Base-by-base conservation (phyloP, 2,113 vertebrate genomes). In the Cryptotis parvus region DNA sequence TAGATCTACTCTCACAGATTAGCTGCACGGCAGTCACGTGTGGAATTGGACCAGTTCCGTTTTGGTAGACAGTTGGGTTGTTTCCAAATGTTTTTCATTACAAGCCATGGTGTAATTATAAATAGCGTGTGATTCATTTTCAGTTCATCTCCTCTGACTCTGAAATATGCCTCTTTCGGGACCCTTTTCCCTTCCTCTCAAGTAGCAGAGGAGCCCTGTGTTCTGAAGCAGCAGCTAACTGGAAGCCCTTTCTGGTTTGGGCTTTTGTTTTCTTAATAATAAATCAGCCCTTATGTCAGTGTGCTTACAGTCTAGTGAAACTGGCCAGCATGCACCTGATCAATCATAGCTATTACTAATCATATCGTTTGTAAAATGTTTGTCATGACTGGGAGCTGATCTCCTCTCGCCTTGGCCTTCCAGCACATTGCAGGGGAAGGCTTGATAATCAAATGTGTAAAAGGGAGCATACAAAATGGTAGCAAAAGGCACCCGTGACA, bases 101-200 rank as follows among this genome's bases (percentile, higher is more conserved):
- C 49, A 90, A 84, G 81, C 83, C 15, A 29, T 82, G 45, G 68
- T 69, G 65, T 92, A 91, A 87, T 85, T 92, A 90, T 85, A 92
- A 94, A 92, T 88, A 88, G 84, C 78, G 12, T 31, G 31, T 84
- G 93, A 85, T 84, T 95, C 70, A 89, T 94, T 94, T 94, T 90
- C 39, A 70, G 0, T 85, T 95, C 76, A 70, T 91, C 58, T 65
- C 63, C 65, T 74, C 43, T 77, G 65, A 92, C 84, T 93, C 69
- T 69, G 78, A 83, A 79, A 68, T 92, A 94, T 76, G 87, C 81
- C 61, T 74, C 79, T 3, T 52, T 45, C 9, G 9, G 39, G 41
- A 75, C 16, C 45, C 29, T 93, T 77, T 55, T 81, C 84, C 24
- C 5, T 3, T 31, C 33, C 35, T 73, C 58, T 35, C 33, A 63